These are phyloP conservation scores for Monarcha castaneiventris DNA, from an alignment of 2,113 vertebrate genomes.

Conservation along the genomic window DNA sequence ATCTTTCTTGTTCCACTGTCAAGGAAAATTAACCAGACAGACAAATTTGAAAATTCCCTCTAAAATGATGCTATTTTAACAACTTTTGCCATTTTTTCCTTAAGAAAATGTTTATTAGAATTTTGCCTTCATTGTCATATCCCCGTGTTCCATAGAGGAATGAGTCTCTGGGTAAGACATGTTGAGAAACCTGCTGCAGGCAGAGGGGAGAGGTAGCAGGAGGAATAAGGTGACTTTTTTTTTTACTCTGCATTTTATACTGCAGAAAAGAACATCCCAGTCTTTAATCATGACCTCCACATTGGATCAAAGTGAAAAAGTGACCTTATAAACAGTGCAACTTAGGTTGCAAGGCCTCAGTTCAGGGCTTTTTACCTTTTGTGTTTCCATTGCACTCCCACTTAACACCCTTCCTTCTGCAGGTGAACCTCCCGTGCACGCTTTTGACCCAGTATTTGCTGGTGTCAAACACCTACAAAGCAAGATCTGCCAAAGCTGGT, in stretches of 20 bases:
- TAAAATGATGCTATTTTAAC: not conserved
- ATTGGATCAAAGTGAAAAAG: not conserved
- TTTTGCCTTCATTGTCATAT: not conserved
- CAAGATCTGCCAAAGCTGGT: not conserved
- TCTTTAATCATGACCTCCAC: not conserved
- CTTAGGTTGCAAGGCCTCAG: not conserved
- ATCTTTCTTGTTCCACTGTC: not conserved
- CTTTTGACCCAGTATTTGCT: not conserved
- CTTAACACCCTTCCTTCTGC: not conserved
- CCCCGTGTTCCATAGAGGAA: not conserved
- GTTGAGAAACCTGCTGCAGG: not conserved
- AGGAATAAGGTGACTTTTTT: not conserved
- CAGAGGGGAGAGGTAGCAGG: not conserved
- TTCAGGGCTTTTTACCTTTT: not conserved
- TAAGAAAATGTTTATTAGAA: not conserved
- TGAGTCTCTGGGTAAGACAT: not conserved
- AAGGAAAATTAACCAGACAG: not conserved
- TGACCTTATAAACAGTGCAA: not conserved
- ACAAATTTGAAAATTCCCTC: not conserved
- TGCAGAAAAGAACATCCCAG: not conserved
- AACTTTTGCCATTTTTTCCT: not conserved
- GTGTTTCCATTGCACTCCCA: not conserved
- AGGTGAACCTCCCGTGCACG: not conserved
- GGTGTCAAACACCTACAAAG: not conserved
- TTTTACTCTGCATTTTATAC: not conserved